Base-by-base conservation (phyloP, 2,113 vertebrate genomes). In the Ciconia stormi region DNA sequence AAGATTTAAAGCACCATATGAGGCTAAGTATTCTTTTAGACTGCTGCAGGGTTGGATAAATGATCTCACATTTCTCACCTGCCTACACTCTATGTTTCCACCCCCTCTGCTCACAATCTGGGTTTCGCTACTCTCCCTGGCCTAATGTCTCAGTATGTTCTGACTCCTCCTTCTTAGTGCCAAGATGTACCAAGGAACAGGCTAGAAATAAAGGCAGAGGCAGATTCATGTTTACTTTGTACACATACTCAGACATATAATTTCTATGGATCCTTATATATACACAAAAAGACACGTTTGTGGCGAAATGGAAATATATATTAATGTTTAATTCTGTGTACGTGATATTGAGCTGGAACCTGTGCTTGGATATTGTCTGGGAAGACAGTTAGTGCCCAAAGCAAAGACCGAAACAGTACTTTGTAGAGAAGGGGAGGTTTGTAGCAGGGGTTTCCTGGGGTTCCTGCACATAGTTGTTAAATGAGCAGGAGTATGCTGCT, bases 1-100 rank as follows among this genome's bases (percentile, higher is more conserved):
- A 81, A 94, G 94, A 86, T 93, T 92, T 86, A 92, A 97, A 90
- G 82, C 93, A 29, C 92, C 95, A 97, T 97, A 95, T 97, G 96
- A 97, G 61, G 69, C 90, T 86, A 87, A 96, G 76, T 93, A 94
- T 97, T 96, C 95, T 97, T 96, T 94, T 95, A 96, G 96, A 73
- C 76, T 96, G 85, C 88, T 88, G 88, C 85, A 97, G 95, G 88
- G 95, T 62, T 97, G 95, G 85, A 86, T 96, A 95, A 97, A 97
- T 97, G 92, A 97, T 96, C 88, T 97, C 96, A 97, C 95, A 97
- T 97, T 97, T 97, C 96, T 96, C 96, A 97, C 97, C 94, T 97
- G 96, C 96, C 96, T 71, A 97, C 96, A 96, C 92, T 86, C 74
- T 72, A 34, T 47, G 58, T 92, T 95, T 82, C 96, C 95, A 96